These are phyloP conservation scores for Plebejus argus DNA, from an alignment of 2,888 invertebrate species.

Conservation along the genomic window DNA sequence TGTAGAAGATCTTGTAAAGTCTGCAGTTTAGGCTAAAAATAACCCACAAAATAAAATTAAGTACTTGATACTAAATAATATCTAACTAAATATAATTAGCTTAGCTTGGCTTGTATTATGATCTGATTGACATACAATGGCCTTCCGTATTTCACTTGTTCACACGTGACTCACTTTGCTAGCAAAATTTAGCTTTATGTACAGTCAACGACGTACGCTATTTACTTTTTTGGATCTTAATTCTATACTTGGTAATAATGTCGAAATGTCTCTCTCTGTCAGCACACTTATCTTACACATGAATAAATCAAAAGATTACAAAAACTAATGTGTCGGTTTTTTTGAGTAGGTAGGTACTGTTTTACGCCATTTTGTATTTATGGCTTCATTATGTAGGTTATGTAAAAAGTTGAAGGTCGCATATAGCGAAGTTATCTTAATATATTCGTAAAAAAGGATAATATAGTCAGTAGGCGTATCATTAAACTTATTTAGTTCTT, in stretches of 20 bases:
- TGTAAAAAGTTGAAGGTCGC: not conserved
- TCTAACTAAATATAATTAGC: not conserved
- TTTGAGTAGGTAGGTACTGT: not conserved
- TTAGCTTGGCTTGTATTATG: not conserved
- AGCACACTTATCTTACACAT: not conserved
- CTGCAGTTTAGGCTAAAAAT: no score
- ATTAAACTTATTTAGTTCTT: not conserved
- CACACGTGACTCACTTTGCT: not conserved
- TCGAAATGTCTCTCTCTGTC: not conserved
- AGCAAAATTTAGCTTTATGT: not conserved
- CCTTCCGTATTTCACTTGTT: slow-evolving; percentile 11
- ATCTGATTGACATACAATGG: not conserved
- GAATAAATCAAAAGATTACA: not conserved
- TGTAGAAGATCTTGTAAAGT: no score
- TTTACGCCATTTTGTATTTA: not conserved
- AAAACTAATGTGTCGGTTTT: not conserved
- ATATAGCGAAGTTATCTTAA: not conserved
- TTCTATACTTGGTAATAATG: not conserved
- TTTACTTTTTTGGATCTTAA: not conserved
- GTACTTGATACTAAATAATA: no score
- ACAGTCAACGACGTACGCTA: not conserved
- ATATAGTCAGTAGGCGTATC: not conserved
- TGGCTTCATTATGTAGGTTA: not conserved
- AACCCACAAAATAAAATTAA: no score
- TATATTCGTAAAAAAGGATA: slow-evolving; percentile 6